These are phyloP conservation scores for Spialia ferax DNA, from an alignment of 2,888 invertebrate genomes.

Conservation along the genomic window DNA sequence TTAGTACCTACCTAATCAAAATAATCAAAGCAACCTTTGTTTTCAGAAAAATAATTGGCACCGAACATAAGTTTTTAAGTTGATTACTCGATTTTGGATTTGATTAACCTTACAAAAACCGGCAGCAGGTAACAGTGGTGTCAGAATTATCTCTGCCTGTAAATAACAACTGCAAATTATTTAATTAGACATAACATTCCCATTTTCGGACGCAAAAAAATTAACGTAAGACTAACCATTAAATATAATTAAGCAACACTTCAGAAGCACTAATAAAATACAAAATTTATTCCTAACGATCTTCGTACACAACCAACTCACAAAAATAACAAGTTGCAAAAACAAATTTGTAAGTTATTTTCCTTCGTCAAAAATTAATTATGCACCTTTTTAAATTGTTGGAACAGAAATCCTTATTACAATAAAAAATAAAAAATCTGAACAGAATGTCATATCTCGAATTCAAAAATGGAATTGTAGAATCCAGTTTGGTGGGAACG, in stretches of 20 bases:
- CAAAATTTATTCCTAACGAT: constrained; percentile 15
- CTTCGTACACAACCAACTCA: background rate
- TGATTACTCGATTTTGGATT: background rate
- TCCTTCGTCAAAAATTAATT: background rate
- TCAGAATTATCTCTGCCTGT: background rate
- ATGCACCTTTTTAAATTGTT: background rate
- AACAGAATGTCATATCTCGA: constrained; percentile 46
- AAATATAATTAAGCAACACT: background rate
- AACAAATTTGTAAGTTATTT: background rate
- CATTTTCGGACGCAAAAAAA: background rate
- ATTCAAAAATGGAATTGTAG: constrained; percentile 54
- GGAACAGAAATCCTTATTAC: constrained; percentile 38
- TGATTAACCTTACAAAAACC: background rate
- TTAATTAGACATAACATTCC: background rate
- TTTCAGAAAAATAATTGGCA: too few species aligned
- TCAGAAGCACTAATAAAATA: constrained; percentile 15
- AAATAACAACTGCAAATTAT: background rate
- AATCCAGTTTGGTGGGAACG: constrained; percentile 74
- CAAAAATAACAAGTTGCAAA: background rate
- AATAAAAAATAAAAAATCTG: constrained; percentile 28
- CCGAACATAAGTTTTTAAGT: too few species aligned
- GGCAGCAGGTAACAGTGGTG: background rate
- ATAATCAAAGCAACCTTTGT: too few species aligned
- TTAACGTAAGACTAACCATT: background rate
- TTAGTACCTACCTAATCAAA: too few species aligned